Base-by-base conservation (phyloP, 2,888 invertebrate genomes). In the Cataglyphis altisquamis region DNA sequence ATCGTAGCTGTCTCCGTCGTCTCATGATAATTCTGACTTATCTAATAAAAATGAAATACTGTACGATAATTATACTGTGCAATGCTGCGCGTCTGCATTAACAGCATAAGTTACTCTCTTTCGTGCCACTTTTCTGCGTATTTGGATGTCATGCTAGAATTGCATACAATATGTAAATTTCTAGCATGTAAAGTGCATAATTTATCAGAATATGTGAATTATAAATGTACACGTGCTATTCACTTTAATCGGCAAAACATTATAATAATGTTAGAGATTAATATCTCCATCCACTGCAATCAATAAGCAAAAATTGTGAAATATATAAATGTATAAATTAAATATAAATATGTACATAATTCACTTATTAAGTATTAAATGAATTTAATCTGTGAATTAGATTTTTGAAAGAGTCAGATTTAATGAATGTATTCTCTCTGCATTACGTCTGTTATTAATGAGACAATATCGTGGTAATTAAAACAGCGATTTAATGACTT, bases 401-500 rank as follows among this genome's bases (percentile, higher is more conserved):
- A 12, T 3, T 29, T 18, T 29, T 41, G n/a, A 12, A 12, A 21
- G 39, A 29, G 4, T 12, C 6, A n/a, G 18, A 5, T 63, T 63
- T 63, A 39, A 45, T 36, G 57, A 32, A 45, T 21, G 36, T 12
- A 25, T 62, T 48, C 15, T 57, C 45, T 41, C 18, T 41, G 5
- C 15, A 25, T 25, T 9, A 9, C n/a, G 15, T 6, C 21, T 70
- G 21, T 41, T 48, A 36, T 70, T 80, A 55, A 66, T 45, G 36
- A 67, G 18, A 62, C 25, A 48, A 72, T 39, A 21, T 36, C 10
- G 29, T 3, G 39, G n/a, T 21, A 41, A 88, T 87, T 80, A 77
- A 85, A 83, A 73, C 82, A 60, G 18, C 64, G 64, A 89, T 84
- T 81, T 66, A 52, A 77, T 84, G 84, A 86, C 83, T 89, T 82